Percentiles rank a stretch among this genome's conserved stretches.
phyloP scores from a whole-genome alignment of 92 coral and sea anemone genomes.

The Scolanthus callimorphus region DNA sequence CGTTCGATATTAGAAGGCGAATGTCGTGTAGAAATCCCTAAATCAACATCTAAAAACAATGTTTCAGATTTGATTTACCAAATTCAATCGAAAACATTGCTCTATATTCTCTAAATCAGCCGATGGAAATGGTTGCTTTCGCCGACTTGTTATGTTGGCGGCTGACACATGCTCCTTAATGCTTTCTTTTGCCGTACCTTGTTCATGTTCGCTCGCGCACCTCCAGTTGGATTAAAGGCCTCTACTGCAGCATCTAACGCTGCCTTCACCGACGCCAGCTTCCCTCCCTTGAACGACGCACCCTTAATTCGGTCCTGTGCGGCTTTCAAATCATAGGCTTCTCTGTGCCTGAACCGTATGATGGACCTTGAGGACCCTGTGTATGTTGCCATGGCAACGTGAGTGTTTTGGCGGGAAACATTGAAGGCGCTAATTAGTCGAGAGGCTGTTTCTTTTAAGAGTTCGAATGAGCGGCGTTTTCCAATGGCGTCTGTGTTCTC shows the following conservation, averaged over 20 bases:
- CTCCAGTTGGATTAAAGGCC: constrained; percentile 5
- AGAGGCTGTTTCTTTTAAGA: constrained; percentile 9
- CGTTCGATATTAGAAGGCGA: no score
- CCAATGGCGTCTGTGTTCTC: constrained; percentile 26
- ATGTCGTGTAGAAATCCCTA: no score
- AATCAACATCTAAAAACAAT: no score
- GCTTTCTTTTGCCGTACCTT: no score
- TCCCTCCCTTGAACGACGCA: constrained; percentile 10
- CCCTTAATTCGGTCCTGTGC: background rate
- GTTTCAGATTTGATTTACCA: no score
- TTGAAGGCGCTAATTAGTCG: constrained; percentile 16
- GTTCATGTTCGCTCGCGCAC: constrained; percentile 7
- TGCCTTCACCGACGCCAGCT: constrained; percentile 2
- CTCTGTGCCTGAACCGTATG: constrained; percentile 2
- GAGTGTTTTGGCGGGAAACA: constrained; percentile 5
- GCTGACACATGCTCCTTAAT: no score
- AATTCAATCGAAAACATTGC: no score
- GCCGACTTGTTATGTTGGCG: no score
- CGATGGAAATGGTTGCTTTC: no score
- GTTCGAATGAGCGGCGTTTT: constrained; percentile 15
- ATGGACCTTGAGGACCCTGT: background rate
- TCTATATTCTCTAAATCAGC: no score
- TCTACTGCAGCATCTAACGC: constrained; percentile 12
- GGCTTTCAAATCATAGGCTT: background rate
- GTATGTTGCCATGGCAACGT: constrained; percentile 23